Percentiles rank a stretch among this genome's conserved stretches.
Evolutionary conservation across 2,888 invertebrate genomes (phyloP).

Genomic region (Meteorus cinctellus): DNA sequence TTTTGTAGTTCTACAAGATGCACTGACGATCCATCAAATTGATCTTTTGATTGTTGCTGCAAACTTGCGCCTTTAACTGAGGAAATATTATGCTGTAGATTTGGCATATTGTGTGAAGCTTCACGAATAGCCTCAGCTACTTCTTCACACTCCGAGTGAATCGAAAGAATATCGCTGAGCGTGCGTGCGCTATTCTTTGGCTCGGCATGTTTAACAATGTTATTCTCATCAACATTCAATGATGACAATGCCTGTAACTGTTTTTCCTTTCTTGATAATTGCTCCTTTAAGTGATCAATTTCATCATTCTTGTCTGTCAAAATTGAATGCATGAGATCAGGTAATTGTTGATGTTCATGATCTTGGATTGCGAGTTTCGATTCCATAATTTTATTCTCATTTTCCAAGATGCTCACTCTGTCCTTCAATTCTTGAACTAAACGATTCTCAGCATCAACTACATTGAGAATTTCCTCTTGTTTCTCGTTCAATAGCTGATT

Average conservation of each 20-base stretch:
- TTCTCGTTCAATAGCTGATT: slow-evolving; percentile 70
- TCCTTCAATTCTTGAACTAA: slow-evolving; percentile 68
- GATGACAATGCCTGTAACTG: slow-evolving; percentile 76
- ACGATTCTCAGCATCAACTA: slow-evolving; percentile 66
- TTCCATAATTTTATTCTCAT: slow-evolving; percentile 69
- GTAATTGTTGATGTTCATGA: slow-evolving; percentile 73
- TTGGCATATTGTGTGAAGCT: slow-evolving; percentile 56
- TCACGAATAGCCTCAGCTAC: slow-evolving; percentile 67
- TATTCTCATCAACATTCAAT: slow-evolving; percentile 77
- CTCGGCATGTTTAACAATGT: slow-evolving; percentile 72
- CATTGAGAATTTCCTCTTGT: slow-evolving; percentile 68
- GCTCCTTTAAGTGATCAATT: slow-evolving; percentile 78
- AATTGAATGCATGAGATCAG: slow-evolving; percentile 78
- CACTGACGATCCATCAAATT: slow-evolving; percentile 48
- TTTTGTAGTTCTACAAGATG: slow-evolving; percentile 51
- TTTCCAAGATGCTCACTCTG: slow-evolving; percentile 65
- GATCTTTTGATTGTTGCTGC: slow-evolving; percentile 43
- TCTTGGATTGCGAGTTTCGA: slow-evolving; percentile 64
- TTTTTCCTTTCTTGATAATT: slow-evolving; percentile 76
- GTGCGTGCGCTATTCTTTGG: slow-evolving; percentile 81
- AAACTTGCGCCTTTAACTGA: slow-evolving; percentile 55
- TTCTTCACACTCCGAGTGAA: slow-evolving; percentile 82
- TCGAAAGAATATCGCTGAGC: slow-evolving; percentile 82
- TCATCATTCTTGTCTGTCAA: slow-evolving; percentile 82
- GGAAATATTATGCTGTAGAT: slow-evolving; percentile 60